Evolutionary conservation across 2,888 invertebrate species (phyloP).

Genomic region (Sthenelais limicola): DNA sequence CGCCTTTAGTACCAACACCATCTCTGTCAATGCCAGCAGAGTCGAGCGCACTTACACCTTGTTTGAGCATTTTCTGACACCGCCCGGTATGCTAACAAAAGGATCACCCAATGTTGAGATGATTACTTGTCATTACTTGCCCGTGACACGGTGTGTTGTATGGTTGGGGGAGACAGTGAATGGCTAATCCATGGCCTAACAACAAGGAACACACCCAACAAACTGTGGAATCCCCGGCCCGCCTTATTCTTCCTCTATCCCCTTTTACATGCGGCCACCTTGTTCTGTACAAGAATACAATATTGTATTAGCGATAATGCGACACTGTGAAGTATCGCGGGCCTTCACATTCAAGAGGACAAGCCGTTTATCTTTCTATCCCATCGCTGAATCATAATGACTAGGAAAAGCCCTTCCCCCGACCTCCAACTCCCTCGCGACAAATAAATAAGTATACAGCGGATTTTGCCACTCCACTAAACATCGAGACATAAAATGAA

Average conservation of each 20-base stretch:
- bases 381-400: background rate
- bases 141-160: background rate
- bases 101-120: too few species aligned
- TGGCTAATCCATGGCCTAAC: conserved; percentile 23
- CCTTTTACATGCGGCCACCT: background rate
- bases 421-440: conserved; percentile 9
- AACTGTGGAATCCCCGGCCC: background rate
- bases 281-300: background rate
- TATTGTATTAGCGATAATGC: conserved; percentile 12
- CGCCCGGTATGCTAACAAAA: too few species aligned
- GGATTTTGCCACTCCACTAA: too few species aligned
- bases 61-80: too few species aligned
- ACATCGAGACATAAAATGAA: too few species aligned
- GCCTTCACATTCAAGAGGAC: background rate
- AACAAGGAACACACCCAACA: background rate
- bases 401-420: background rate
- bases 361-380: conserved; percentile 18
- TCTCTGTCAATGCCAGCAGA: too few species aligned
- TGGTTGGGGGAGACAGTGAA: conserved; percentile 18
- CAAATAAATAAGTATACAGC: conserved; percentile 15
- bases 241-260: background rate
- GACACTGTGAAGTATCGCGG: background rate
- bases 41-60: too few species aligned
- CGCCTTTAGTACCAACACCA: too few species aligned
- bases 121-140: conserved; percentile 33